Base-by-base conservation (phyloP, 2,113 vertebrate species). In the Istiophorus platypterus region DNA sequence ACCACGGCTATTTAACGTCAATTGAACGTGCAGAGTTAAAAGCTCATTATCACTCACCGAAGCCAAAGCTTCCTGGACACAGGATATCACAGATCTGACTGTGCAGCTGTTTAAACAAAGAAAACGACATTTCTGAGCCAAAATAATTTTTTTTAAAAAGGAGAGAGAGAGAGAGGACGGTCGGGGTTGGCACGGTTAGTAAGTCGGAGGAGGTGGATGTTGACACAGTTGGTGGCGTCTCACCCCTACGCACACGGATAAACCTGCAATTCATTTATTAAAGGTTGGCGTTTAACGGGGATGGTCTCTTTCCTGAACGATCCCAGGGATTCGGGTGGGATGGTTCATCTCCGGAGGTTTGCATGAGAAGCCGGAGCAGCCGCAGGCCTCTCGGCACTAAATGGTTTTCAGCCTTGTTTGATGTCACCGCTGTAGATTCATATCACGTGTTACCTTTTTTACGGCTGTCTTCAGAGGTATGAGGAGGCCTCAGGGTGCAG, bases 391-490 rank as follows among this genome's bases (percentile, higher is more conserved):
- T 92, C 82, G 85, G 54, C 89, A 73, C 81, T 29, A 81, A 87
- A 87, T 88, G 86, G 72, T 89, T 89, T 92, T 87, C 68, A 80
- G 78, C 7, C 27, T 72, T 67, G 84, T 91, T 92, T 91, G 85
- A 93, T 90, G 87, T 89, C 66, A 64, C 85, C 20, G 22, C 76
- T 76, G 71, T 58, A 34, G 63, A 51, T 65, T 80, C 71, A 72
- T 58, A 74, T 89, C 68, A 24, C 65, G 62, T 80, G n/a, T n/a
- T n/a, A n/a, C n/a, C n/a, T n/a, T n/a, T 88, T 88, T 90, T 71
- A 84, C 57, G 63, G 71, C 68, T 52, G 57, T 72, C 52, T 76
- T 73, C 24, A 79, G 72, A 84, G 74, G 39, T 84, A 80, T 71
- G 76, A 81, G 47, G 57, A 29, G 45, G 80, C 73, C 85, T 31